Percentiles rank a stretch among this genome's conserved stretches.
phyloP scores from a whole-genome alignment of 1,140 invertebrate genomes.

The Drosophila littoralis region DNA sequence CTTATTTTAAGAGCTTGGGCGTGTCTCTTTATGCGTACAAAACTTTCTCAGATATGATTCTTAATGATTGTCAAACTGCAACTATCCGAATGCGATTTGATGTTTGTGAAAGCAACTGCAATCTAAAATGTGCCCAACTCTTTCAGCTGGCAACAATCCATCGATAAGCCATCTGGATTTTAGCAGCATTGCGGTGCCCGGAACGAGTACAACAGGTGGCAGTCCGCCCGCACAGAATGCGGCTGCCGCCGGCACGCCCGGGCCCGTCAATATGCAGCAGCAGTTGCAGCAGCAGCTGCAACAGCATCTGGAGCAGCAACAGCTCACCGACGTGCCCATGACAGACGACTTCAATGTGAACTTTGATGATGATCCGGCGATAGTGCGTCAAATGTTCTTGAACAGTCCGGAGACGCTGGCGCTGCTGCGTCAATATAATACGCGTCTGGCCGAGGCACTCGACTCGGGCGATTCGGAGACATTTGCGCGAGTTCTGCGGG shows the following conservation, averaged over 20 bases:
- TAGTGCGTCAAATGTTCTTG: constrained; percentile 94
- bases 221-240: constrained; percentile 52
- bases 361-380: constrained; percentile 93
- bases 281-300: constrained; percentile 33
- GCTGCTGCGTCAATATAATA: constrained; percentile 96
- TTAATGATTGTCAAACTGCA: too few species aligned
- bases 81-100: too few species aligned
- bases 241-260: constrained; percentile 22
- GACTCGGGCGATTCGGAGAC: constrained; percentile 92
- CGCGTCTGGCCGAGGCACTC: constrained; percentile 94
- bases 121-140: not conserved
- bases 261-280: constrained; percentile 12
- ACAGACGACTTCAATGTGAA: constrained; percentile 82
- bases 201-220: constrained; percentile 69
- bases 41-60: too few species aligned
- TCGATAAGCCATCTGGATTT: constrained; percentile 89
- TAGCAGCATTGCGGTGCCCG: constrained; percentile 92
- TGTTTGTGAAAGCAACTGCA: not conserved
- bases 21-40: too few species aligned
- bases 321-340: constrained; percentile 70
- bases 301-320: constrained; percentile 85
- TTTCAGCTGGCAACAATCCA: constrained; percentile 30
- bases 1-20: too few species aligned
- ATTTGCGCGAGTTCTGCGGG: constrained; percentile 92
- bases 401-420: constrained; percentile 96